Conservation (phyloP, 2,797 vertebrate species). For the Poecilia velifera region DNA sequence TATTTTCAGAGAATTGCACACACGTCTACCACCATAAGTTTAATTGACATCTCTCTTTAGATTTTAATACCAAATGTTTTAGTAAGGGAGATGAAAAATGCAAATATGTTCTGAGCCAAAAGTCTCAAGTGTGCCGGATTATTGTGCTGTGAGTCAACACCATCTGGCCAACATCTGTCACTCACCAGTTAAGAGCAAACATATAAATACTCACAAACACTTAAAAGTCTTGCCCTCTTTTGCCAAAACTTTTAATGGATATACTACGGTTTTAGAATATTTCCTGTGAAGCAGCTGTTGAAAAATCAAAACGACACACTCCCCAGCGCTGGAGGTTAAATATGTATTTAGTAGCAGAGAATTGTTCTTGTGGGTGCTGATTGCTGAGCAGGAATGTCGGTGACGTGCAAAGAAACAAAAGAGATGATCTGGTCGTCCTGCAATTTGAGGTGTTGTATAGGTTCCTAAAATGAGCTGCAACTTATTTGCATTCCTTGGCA, state of each 20-base stretch:
- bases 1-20: slow-evolving; percentile 3
- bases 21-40: background rate
- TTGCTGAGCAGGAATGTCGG: background rate
- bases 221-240: background rate
- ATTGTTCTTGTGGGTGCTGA: background rate
- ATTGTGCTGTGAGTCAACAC: background rate
- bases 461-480: slow-evolving; percentile 1
- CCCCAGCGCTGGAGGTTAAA: background rate
- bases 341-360: background rate
- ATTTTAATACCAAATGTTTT: background rate
- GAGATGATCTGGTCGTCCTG: background rate
- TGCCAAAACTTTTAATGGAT: background rate
- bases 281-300: background rate
- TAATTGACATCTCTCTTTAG: background rate
- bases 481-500: background rate
- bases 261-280: background rate
- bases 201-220: background rate
- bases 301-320: background rate
- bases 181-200: slow-evolving; percentile 10
- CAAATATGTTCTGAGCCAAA: background rate
- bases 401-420: background rate
- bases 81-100: background rate
- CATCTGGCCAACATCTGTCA: slow-evolving; percentile 15
- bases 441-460: background rate
- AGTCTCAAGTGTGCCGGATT: slow-evolving; percentile 15